A percentile compares a stretch with the other conserved stretches of the same genome.
Evolutionary conservation across 2,888 invertebrate species (phyloP).

Genomic region (Didymodactylos carnosus): DNA sequence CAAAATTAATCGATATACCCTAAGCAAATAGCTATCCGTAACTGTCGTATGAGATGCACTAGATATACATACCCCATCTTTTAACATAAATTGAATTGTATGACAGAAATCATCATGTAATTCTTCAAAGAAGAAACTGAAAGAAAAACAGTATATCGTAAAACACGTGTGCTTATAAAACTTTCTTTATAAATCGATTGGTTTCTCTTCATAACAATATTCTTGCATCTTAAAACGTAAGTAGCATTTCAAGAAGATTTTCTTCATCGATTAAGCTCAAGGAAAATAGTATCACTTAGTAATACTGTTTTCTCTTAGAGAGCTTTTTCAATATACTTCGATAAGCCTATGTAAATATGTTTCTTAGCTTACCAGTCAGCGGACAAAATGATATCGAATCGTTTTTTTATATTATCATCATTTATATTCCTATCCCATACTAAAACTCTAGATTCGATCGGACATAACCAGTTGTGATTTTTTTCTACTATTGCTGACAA

Average conservation of each 20-base stretch:
- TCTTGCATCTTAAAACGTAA: no score
- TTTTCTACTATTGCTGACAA: neutral
- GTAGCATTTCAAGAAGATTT: no score
- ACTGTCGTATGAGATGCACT: no score
- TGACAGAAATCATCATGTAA: conserved; percentile 47
- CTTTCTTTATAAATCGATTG: no score
- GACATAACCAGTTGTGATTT: conserved; percentile 3
- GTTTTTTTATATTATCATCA: conserved; percentile 27
- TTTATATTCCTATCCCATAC: conserved; percentile 26
- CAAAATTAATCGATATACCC: conserved; percentile 38
- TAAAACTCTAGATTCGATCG: conserved; percentile 20
- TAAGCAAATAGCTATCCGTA: neutral
- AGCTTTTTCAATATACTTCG: no score
- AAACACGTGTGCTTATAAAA: no score
- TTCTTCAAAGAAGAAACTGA: conserved; percentile 54
- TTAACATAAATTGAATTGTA: conserved; percentile 46
- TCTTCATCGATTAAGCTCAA: no score
- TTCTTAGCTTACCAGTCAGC: conserved; percentile 49
- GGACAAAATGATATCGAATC: conserved; percentile 52
- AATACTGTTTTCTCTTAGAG: no score
- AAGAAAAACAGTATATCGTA: conserved; percentile 5
- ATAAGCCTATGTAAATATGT: no score
- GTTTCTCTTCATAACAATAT: no score
- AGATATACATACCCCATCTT: conserved; percentile 28
- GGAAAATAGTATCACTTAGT: no score